These are phyloP conservation scores for Sebastes matsubarae DNA, from an alignment of 2,797 vertebrate species.

Conservation along the genomic window DNA sequence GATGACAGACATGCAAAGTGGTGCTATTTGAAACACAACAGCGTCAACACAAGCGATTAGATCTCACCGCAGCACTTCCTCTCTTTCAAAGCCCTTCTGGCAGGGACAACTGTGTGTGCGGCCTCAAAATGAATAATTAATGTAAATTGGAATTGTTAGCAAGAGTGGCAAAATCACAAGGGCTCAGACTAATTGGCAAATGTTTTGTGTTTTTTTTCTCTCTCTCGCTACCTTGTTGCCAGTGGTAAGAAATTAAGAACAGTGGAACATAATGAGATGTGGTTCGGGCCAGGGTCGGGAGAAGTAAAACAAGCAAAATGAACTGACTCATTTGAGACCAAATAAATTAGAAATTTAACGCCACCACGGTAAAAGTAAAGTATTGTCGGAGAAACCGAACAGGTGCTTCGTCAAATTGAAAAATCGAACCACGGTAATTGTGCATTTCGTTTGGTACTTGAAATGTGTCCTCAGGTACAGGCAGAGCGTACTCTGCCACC, in stretches of 20 bases:
- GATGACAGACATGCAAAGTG: constrained; percentile 21
- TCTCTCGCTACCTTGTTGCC: constrained; percentile 54
- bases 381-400: constrained; percentile 25
- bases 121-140: constrained; percentile 83
- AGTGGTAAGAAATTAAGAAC: constrained; percentile 64
- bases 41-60: constrained; percentile 50
- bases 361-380: constrained; percentile 12
- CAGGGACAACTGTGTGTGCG: constrained; percentile 46
- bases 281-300: constrained; percentile 42
- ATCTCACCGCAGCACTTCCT: constrained; percentile 63
- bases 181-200: constrained; percentile 75
- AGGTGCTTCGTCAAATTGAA: constrained; percentile 44
- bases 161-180: constrained; percentile 78
- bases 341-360: constrained; percentile 62
- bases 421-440: constrained; percentile 45
- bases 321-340: constrained; percentile 52
- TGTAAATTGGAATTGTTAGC: constrained; percentile 81
- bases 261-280: constrained; percentile 57
- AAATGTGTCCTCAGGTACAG: constrained; percentile 7
- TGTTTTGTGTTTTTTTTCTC: constrained; percentile 45
- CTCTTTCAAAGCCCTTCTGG: constrained; percentile 48
- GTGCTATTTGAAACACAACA: constrained; percentile 39
- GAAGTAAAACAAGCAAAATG: constrained; percentile 37
- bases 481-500: neutral
- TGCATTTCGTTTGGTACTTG: constrained; percentile 18